Base-by-base conservation (phyloP, 2,888 invertebrate genomes). In the Actias luna region DNA sequence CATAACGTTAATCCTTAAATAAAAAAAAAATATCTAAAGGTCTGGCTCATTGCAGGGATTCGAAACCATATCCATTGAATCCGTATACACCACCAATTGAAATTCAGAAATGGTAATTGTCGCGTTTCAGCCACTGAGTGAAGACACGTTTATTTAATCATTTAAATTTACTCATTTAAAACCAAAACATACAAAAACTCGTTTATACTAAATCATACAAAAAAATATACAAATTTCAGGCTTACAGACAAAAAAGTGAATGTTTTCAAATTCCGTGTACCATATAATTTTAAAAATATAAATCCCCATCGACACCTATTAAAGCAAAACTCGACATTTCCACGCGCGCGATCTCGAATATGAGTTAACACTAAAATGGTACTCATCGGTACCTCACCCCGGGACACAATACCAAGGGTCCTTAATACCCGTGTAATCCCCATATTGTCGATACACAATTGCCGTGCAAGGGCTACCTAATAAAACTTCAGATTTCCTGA, bases 381-480 rank as follows among this genome's bases (percentile, higher is more conserved):
- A 36, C 64, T 35, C 58, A 27, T 46, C 46, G 16, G 31, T 46
- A 25, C 58, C 42, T 42, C 42, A 18, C 60, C 57, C 42, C 63
- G 63, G 12, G 59, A 61, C 29, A 67, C 68, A 69, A 69, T 66
- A 60, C 59, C 61, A 62, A 58, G 62, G 65, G 55, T 27, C 64
- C 67, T 60, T 69, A 66, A 66, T 67, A 63, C 64, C 29, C 59
- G 55, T 64, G 62, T 71, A 70, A 72, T 70, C 71, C 70, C 25
- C 14, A 29, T 55, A 65, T 69, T 69, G 71, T 71, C 46, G 61
- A 61, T 16, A 55, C 67, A 69, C 68, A 69, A 71, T 69, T 63
- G 69, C 65, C 71, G 66, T 68, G 71, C 69, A 69, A 71, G 67
- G 66, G 66, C 71, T 61, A 67, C 65, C 68, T 61, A 59, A 63